phyloP scores from a whole-genome alignment of 2,797 vertebrate species.

The Pipistrellus pygmaeus region DNA sequence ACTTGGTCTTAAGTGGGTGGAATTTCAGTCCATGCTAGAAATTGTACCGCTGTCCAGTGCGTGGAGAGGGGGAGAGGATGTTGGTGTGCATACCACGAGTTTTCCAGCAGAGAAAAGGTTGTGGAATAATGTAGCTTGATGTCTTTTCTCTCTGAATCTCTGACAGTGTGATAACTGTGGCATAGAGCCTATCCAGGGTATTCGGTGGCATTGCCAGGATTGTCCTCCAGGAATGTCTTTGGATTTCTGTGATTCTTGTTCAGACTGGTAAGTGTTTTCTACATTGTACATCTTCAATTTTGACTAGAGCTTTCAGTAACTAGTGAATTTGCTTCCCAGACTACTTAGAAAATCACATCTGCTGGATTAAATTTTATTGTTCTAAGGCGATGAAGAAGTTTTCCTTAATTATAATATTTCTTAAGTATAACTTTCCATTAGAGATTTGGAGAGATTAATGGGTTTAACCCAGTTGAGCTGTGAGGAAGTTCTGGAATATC shows the following conservation, averaged over 20 bases:
- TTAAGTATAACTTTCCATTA: slow-evolving; percentile 21
- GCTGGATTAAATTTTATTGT: neutral
- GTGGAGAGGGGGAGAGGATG: neutral
- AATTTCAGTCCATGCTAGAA: neutral
- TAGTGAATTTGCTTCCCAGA: slow-evolving; percentile 47
- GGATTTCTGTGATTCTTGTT: slow-evolving; percentile 98
- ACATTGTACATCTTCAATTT: neutral
- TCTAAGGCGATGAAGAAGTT: neutral
- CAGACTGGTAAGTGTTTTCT: slow-evolving; percentile 94
- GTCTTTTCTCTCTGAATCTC: slow-evolving; percentile 13
- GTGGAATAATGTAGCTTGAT: neutral
- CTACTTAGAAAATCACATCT: neutral
- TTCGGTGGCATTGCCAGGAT: slow-evolving; percentile 98
- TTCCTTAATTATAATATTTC: neutral
- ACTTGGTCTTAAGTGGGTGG: neutral
- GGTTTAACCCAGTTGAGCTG: neutral
- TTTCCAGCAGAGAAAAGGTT: neutral
- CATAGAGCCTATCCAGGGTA: slow-evolving; percentile 95
- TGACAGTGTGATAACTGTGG: slow-evolving; percentile 96
- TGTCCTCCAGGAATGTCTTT: slow-evolving; percentile 95
- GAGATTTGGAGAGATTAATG: slow-evolving; percentile 34
- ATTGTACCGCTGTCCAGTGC: neutral
- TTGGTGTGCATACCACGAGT: neutral
- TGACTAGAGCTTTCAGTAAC: neutral
- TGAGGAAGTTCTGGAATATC: neutral